Evolutionary conservation across 2,797 vertebrate species (phyloP), one percentile per base, ranked within the genome.

Genomic region (Aplochiton taeniatus): DNA sequence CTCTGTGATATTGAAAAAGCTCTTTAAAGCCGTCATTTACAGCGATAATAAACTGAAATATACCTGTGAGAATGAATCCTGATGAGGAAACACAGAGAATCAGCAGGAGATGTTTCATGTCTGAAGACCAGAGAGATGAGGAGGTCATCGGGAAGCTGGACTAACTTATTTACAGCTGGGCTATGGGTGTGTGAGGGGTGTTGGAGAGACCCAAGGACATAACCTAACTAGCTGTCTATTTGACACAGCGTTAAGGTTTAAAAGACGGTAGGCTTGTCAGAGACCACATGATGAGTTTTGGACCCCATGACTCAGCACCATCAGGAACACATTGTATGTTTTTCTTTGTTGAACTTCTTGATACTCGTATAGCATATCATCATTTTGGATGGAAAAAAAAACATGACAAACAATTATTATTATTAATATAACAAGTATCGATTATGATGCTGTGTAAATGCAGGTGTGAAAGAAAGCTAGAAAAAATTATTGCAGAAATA

Each of bases 61-160:
- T 58, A 59, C 13, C 55, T 66, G 56, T 19, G 41, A 66, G 56
- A 48, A 46, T 14, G 56, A 17, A 1, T 51, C 16, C 18, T 16
- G 16, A 14, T 11, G 17, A 20, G 12, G 41, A 17, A 16, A 52
- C 4, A 16, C 56, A 44, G 56, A 59, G 42, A 11, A 59, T 13
- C 42, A 66, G 56, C 20, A 66, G 42, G 17, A 66, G 56, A 19
- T 11, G 31, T 51, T n/a, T 48, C 45, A 17, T 65, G 6, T 31
- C 53, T 65, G 63, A 46, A 31, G 51, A 46, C 11, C 10, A 20
- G 16, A 41, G 47, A 43, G 11, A 20, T 41, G 31, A 0, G 31
- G 52, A 48, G 18, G 55, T 20, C 31, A 31, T 43, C 7, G 0
- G 12, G 48, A 52, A 42, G 46, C 51, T 4, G 2, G n/a, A 31